A percentile compares a stretch with the other conserved stretches of the same genome.
These are phyloP conservation scores for Muschampia plurimacula DNA, from an alignment of 2,888 invertebrate genomes.

Conservation along the genomic window DNA sequence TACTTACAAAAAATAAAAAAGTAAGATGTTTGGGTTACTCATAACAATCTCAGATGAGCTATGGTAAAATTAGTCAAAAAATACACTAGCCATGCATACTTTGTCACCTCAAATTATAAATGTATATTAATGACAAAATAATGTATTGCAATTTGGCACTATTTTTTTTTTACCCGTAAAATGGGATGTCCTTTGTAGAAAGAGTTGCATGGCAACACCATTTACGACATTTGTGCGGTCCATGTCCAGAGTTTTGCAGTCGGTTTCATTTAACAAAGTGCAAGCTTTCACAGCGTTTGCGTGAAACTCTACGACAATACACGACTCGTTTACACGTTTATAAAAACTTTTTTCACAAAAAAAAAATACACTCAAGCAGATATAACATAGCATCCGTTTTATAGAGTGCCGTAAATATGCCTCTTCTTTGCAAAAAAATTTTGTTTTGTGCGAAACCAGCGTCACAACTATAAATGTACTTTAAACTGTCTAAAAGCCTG, in stretches of 20 bases:
- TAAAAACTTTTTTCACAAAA: slow-evolving; percentile 51
- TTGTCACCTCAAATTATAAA: no score
- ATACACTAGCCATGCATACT: no score
- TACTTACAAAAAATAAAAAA: no score
- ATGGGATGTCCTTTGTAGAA: slow-evolving; percentile 4
- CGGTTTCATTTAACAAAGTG: slow-evolving; percentile 76
- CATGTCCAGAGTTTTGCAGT: slow-evolving; percentile 66
- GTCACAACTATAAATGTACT: slow-evolving; percentile 29
- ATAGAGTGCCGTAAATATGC: slow-evolving; percentile 29
- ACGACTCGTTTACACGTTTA: slow-evolving; percentile 60
- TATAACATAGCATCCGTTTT: slow-evolving; percentile 31
- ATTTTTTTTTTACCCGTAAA: not conserved
- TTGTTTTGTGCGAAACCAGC: slow-evolving; percentile 16
- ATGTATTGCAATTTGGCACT: no score
- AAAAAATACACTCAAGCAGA: slow-evolving; percentile 42
- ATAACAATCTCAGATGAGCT: no score
- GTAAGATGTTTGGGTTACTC: no score
- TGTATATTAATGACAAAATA: no score
- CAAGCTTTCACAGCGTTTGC: slow-evolving; percentile 72
- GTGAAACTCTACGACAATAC: slow-evolving; percentile 63
- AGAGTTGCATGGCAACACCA: slow-evolving; percentile 41
- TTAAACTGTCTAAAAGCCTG: slow-evolving; percentile 33
- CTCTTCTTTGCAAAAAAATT: slow-evolving; percentile 21
- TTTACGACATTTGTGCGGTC: slow-evolving; percentile 65
- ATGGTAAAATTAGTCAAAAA: no score